These are phyloP conservation scores for Brenthis daphne DNA, from an alignment of 2,888 invertebrate genomes.

Conservation along the genomic window DNA sequence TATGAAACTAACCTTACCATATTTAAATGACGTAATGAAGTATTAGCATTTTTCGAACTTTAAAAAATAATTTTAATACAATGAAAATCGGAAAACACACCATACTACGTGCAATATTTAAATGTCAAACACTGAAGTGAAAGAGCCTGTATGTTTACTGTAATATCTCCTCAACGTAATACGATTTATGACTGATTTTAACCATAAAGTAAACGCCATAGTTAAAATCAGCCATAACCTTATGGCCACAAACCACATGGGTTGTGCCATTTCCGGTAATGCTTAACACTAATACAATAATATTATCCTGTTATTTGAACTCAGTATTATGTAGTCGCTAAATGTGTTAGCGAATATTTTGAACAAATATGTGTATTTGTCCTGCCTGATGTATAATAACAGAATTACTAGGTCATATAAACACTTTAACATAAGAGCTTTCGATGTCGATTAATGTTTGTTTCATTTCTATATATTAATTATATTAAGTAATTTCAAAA, in stretches of 20 bases:
- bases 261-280: slow-evolving; percentile 37
- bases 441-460: neutral
- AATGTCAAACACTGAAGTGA: no score
- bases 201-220: no score
- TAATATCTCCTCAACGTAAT: no score
- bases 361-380: slow-evolving; percentile 27
- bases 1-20: no score
- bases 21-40: no score
- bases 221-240: neutral
- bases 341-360: slow-evolving; percentile 25
- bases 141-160: no score
- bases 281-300: slow-evolving; percentile 48
- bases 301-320: slow-evolving; percentile 60
- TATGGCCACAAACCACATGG: slow-evolving; percentile 16
- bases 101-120: no score
- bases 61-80: no score
- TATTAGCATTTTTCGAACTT: no score
- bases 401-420: slow-evolving; percentile 13
- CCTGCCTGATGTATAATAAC: slow-evolving; percentile 25
- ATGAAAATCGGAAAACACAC: no score
- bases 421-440: slow-evolving; percentile 10
- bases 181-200: no score
- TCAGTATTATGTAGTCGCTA: slow-evolving; percentile 34
- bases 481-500: neutral
- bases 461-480: neutral